These are phyloP conservation scores for Zygothrica quintamaculata DNA, from an alignment of 2,888 invertebrate genomes.

Conservation along the genomic window DNA sequence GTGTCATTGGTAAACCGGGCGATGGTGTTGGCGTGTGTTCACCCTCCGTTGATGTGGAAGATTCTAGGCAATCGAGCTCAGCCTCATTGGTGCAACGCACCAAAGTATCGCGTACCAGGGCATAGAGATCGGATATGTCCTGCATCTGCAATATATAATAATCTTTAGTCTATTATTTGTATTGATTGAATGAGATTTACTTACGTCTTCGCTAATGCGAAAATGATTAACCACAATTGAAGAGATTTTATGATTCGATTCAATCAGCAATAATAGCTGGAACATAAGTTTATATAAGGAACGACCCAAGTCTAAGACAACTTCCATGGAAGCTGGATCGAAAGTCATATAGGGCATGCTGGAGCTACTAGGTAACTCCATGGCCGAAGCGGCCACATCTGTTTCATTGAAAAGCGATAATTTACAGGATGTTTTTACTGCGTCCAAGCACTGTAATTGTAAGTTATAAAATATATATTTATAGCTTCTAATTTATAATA, in stretches of 20 bases:
- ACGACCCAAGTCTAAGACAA: slow-evolving; percentile 92
- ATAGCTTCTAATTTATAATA: neutral
- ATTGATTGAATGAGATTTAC: slow-evolving; percentile 8
- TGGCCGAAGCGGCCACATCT: slow-evolving; percentile 82
- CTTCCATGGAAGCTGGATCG: slow-evolving; percentile 88
- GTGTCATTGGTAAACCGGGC: slow-evolving; percentile 85
- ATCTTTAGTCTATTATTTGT: neutral
- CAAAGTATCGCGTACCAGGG: slow-evolving; percentile 86
- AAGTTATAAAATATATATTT: neutral
- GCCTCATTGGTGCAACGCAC: slow-evolving; percentile 87
- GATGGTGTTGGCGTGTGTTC: slow-evolving; percentile 88
- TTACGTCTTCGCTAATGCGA: slow-evolving; percentile 86
- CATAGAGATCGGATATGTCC: slow-evolving; percentile 88
- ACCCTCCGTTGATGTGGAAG: slow-evolving; percentile 86
- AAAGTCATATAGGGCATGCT: slow-evolving; percentile 83
- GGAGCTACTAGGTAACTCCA: slow-evolving; percentile 83
- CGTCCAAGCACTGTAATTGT: slow-evolving; percentile 89
- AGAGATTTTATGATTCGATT: slow-evolving; percentile 94
- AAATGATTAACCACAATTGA: slow-evolving; percentile 87
- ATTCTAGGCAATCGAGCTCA: slow-evolving; percentile 85
- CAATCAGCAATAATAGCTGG: slow-evolving; percentile 94
- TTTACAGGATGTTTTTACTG: slow-evolving; percentile 92
- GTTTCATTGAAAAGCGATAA: slow-evolving; percentile 88
- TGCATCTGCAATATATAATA: slow-evolving; percentile 85
- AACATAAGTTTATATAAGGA: slow-evolving; percentile 96